Percentiles rank a stretch among this genome's conserved stretches.
These are phyloP conservation scores for Ascidia mentula DNA, from an alignment of 23 tunicate species.

Conservation along the genomic window DNA sequence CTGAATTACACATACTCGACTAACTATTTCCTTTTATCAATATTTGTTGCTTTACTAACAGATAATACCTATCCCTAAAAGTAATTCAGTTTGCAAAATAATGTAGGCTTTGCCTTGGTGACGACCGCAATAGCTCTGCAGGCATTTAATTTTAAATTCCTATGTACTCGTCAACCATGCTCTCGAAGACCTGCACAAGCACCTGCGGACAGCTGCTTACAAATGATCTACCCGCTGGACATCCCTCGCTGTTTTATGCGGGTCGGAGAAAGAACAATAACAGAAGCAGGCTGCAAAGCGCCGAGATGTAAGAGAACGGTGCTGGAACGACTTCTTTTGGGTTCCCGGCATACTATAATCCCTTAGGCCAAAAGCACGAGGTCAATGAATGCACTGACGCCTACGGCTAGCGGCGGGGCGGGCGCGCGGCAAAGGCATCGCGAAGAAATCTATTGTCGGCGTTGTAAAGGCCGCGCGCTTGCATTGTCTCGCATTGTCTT, in stretches of 20 bases:
- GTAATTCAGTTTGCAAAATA: too few relatives aligned
- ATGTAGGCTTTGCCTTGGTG: too few relatives aligned
- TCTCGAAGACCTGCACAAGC: too few relatives aligned
- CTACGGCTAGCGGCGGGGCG: background rate
- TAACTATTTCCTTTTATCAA: too few relatives aligned
- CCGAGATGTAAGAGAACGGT: background rate
- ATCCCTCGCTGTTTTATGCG: background rate
- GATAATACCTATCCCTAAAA: too few relatives aligned
- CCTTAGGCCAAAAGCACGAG: conserved; percentile 5
- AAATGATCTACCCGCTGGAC: background rate
- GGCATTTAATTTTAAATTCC: too few relatives aligned
- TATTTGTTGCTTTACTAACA: too few relatives aligned
- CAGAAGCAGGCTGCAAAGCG: background rate
- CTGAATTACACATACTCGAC: too few relatives aligned
- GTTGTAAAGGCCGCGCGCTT: background rate
- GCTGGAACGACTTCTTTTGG: background rate
- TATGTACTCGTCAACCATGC: too few relatives aligned
- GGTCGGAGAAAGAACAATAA: background rate
- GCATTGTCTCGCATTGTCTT: conserved; percentile 8
- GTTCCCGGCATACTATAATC: background rate
- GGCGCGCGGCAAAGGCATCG: background rate
- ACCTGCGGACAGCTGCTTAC: conserved; percentile 5
- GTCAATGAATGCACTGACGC: background rate
- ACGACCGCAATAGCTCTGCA: too few relatives aligned
- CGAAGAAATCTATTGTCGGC: conserved; percentile 17